phyloP scores from a whole-genome alignment of 2,888 invertebrate genomes.

The Trichopoda pennipes region DNA sequence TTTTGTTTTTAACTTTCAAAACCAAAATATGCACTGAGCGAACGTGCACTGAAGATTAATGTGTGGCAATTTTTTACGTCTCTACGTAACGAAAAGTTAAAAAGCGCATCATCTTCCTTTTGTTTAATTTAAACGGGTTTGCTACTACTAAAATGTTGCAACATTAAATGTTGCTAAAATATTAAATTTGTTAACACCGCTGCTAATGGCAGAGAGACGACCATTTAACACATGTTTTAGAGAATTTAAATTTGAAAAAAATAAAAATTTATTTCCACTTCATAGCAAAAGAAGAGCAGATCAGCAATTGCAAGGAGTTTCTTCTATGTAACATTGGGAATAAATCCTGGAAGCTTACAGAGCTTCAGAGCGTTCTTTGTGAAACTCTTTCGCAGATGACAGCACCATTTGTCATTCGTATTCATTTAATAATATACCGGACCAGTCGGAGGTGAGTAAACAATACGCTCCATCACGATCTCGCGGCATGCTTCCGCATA shows the following conservation, averaged over 20 bases:
- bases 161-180: conserved; percentile 37
- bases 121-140: conserved; percentile 16
- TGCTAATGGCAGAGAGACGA: conserved; percentile 1
- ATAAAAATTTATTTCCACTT: no score
- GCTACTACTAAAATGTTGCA: conserved; percentile 14
- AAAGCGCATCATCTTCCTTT: conserved; percentile 28
- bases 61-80: conserved; percentile 57
- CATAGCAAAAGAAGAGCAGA: no score
- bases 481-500: no score
- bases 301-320: no score
- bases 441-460: no score
- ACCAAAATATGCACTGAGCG: conserved; percentile 15
- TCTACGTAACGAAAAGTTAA: conserved; percentile 14
- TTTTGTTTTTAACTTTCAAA: neutral
- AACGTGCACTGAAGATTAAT: conserved; percentile 48
- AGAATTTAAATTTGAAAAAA: neutral
- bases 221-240: conserved; percentile 21
- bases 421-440: no score
- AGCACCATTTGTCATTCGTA: no score
- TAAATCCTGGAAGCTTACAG: no score
- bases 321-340: no score
- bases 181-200: conserved; percentile 45
- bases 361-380: no score
- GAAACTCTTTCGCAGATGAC: no score
- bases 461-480: no score